A percentile compares a stretch with the other conserved stretches of the same genome.
Conservation (phyloP, 2,888 invertebrate genomes). For the Lasioglossum malachurum region DNA sequence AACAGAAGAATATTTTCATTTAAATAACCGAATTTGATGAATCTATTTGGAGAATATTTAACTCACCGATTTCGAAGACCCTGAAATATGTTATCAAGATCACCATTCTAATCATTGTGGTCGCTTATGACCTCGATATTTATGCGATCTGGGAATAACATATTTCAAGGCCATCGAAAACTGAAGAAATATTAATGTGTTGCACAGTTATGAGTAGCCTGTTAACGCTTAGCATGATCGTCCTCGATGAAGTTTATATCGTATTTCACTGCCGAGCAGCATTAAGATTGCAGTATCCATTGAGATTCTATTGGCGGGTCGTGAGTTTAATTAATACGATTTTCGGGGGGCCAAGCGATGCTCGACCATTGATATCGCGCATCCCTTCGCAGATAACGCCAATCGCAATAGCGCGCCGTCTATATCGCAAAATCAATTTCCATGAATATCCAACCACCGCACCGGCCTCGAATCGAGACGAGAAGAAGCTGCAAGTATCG, state of each 20-base stretch:
- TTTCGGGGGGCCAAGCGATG: slow-evolving; percentile 24
- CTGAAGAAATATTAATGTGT: too few species aligned
- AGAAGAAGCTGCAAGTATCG: slow-evolving; percentile 19
- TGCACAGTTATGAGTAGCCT: too few species aligned
- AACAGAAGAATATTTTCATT: background rate
- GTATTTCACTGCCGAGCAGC: background rate
- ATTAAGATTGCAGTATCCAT: slow-evolving; percentile 1
- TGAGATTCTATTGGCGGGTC: slow-evolving; percentile 13
- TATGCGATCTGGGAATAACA: too few species aligned
- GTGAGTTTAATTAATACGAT: slow-evolving; percentile 45
- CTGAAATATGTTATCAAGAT: too few species aligned
- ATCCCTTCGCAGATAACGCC: slow-evolving; percentile 19
- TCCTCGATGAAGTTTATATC: background rate
- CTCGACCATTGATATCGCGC: slow-evolving; percentile 41
- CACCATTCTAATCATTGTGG: too few species aligned
- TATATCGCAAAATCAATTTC: slow-evolving; percentile 60
- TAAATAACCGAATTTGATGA: background rate
- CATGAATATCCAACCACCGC: slow-evolving; percentile 47
- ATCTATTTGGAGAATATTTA: background rate
- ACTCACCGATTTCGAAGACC: too few species aligned
- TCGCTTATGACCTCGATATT: too few species aligned
- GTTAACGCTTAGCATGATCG: background rate
- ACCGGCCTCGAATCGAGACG: slow-evolving; percentile 43
- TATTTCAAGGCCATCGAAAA: too few species aligned
- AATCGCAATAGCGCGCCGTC: slow-evolving; percentile 33